phyloP scores from a whole-genome alignment of 2,888 invertebrate genomes.

The Spisula subtruncata region DNA sequence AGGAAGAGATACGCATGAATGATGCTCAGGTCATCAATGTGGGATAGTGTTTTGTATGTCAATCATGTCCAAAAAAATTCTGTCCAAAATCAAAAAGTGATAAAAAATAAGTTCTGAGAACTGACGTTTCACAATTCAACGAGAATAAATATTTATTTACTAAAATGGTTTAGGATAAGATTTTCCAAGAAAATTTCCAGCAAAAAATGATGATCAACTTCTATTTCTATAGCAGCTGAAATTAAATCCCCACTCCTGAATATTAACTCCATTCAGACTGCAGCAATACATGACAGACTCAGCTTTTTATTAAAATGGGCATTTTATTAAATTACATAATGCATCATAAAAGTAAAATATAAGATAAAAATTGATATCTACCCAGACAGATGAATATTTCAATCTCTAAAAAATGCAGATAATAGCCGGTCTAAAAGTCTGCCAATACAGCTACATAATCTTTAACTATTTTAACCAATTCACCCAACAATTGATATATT shows the following conservation, averaged over 20 bases:
- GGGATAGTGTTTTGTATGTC: background rate
- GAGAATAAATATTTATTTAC: too few relatives aligned
- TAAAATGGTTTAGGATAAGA: too few relatives aligned
- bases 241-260: too few relatives aligned
- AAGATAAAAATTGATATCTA: background rate
- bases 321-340: constrained; percentile 11
- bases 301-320: background rate
- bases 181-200: too few relatives aligned
- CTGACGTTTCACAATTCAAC: too few relatives aligned
- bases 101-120: too few relatives aligned
- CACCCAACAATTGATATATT: constrained; percentile 12
- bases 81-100: too few relatives aligned
- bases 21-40: background rate
- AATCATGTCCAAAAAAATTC: background rate
- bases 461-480: constrained; percentile 14
- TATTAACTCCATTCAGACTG: background rate
- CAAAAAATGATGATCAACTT: too few relatives aligned
- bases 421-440: background rate
- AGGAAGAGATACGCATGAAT: constrained; percentile 2
- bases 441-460: background rate
- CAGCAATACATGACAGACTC: background rate
- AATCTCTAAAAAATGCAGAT: constrained; percentile 13
- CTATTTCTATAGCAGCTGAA: too few relatives aligned
- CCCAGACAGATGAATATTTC: background rate
- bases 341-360: constrained; percentile 8